phyloP scores from a whole-genome alignment of 2,888 invertebrate species.

The Hydroisotoma schaefferi region DNA sequence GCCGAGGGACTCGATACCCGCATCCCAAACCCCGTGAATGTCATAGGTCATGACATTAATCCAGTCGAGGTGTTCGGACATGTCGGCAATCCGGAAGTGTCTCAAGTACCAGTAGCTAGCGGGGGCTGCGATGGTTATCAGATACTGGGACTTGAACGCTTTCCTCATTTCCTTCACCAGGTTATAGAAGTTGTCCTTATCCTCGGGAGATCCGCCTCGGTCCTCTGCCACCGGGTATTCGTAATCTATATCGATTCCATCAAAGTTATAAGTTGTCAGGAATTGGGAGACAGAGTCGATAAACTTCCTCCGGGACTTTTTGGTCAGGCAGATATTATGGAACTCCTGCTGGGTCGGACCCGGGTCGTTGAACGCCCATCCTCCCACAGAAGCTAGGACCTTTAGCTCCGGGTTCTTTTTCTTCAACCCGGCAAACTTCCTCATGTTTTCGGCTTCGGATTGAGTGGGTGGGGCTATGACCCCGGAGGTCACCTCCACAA shows the following conservation, averaged over 20 bases:
- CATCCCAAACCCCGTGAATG: constrained; percentile 30
- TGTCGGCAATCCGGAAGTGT: constrained; percentile 21
- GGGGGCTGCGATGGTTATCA: constrained; percentile 28
- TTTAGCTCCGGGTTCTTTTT: constrained; percentile 18
- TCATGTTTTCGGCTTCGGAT: constrained; percentile 8
- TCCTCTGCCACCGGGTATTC: constrained; percentile 30
- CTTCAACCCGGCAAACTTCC: constrained; percentile 20
- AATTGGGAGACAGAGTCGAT: constrained; percentile 57
- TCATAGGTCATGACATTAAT: constrained; percentile 30
- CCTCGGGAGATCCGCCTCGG: constrained; percentile 21
- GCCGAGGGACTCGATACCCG: constrained; percentile 18
- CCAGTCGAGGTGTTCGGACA: constrained; percentile 26
- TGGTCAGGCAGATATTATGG: constrained; percentile 8
- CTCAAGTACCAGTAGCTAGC: constrained; percentile 27
- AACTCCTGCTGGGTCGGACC: constrained; percentile 22
- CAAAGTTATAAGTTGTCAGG: constrained; percentile 59
- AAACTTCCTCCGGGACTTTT: constrained; percentile 53
- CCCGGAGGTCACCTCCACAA: constrained; percentile 16
- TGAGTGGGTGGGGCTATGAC: constrained; percentile 10
- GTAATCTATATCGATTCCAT: constrained; percentile 79
- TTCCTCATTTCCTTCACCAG: constrained; percentile 22
- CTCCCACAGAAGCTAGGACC: constrained; percentile 22
- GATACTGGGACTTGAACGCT: constrained; percentile 13
- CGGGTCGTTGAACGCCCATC: constrained; percentile 32
- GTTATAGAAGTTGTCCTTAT: constrained; percentile 18